These are phyloP conservation scores for Peromyscus leucopus DNA, from an alignment of 2,113 vertebrate genomes.

Conservation along the genomic window DNA sequence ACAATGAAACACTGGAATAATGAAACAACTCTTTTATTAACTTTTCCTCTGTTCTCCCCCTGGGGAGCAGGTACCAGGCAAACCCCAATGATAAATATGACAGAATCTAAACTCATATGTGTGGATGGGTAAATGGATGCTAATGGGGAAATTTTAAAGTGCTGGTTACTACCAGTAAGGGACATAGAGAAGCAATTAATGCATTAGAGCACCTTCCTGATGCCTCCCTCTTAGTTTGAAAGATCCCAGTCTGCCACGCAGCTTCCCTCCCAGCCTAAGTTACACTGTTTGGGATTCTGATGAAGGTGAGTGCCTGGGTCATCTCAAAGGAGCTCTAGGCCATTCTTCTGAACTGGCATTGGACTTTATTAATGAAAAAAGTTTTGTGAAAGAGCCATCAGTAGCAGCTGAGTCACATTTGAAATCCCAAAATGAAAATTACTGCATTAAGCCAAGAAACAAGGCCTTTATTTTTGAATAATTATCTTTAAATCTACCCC, in stretches of 20 bases:
- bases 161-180: neutral
- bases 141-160: constrained; percentile 27
- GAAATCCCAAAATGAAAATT: constrained; percentile 54
- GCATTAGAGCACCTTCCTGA: neutral
- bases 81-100: constrained; percentile 48
- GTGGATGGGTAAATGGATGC: neutral
- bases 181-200: neutral
- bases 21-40: constrained; percentile 60
- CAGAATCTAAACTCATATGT: neutral
- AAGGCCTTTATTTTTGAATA: constrained; percentile 32
- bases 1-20: constrained; percentile 56
- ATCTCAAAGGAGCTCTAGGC: neutral
- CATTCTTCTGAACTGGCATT: neutral
- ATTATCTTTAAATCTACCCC: constrained; percentile 43
- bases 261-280: constrained; percentile 27
- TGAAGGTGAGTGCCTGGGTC: neutral
- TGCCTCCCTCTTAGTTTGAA: neutral
- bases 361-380: constrained; percentile 23
- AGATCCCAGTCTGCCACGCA: neutral
- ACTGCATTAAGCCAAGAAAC: constrained; percentile 28
- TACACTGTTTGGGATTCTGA: neutral
- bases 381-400: constrained; percentile 45
- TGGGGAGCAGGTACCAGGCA: neutral
- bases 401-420: neutral
- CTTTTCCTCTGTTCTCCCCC: constrained; percentile 1